Evolutionary conservation across 2,888 invertebrate species (phyloP).

Genomic region (Euzetes globulus): DNA sequence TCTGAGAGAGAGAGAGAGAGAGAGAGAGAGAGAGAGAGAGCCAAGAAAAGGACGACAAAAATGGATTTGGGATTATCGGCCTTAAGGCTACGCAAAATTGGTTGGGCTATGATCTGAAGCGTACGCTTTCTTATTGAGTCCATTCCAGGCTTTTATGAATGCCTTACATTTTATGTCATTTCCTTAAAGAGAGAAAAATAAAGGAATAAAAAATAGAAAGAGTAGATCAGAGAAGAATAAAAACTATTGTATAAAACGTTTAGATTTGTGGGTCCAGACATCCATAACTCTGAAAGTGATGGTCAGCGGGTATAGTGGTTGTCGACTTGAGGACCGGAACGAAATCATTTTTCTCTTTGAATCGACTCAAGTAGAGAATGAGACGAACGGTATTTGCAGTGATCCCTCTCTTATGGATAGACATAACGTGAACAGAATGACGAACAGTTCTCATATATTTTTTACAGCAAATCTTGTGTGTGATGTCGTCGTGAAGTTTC

Average conservation of each 20-base stretch:
- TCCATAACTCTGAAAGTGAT: neutral
- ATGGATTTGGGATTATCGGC: constrained; percentile 12
- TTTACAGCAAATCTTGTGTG: neutral
- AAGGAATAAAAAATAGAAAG: neutral
- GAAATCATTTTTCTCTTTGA: constrained; percentile 23
- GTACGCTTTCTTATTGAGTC: neutral
- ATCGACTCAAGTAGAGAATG: constrained; percentile 4
- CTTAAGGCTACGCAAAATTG: constrained; percentile 10
- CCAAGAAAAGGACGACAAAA: neutral
- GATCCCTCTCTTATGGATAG: constrained; percentile 13
- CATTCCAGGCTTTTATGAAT: neutral
- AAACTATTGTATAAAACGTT: constrained; percentile 21
- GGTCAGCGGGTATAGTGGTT: neutral
- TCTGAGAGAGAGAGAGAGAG: neutral
- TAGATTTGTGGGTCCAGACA: constrained; percentile 1
- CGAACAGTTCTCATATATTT: neutral
- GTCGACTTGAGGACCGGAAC: constrained; percentile 12
- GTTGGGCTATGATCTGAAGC: constrained; percentile 7
- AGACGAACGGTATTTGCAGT: neutral
- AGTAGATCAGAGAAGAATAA: neutral
- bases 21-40: neutral
- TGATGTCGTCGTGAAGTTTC: constrained; percentile 18
- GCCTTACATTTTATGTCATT: constrained; percentile 1
- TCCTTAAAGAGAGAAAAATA: neutral
- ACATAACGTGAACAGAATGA: constrained; percentile 17